phyloP scores from a whole-genome alignment of 2,113 vertebrate genomes.

The Brachyistius frenatus region DNA sequence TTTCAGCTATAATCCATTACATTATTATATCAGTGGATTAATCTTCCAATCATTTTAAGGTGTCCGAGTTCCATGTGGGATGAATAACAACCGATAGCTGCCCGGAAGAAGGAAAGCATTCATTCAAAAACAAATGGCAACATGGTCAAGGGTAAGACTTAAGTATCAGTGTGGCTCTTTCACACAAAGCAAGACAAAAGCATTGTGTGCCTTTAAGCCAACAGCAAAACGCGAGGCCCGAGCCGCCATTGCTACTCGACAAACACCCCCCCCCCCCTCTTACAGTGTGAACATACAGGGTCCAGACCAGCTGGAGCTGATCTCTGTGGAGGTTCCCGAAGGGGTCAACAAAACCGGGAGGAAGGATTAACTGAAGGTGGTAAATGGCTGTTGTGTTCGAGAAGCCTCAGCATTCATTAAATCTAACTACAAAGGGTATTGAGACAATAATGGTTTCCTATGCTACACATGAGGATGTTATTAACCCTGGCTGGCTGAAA shows the following conservation, averaged over 20 bases:
- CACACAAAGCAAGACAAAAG: background rate
- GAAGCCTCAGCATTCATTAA: conserved; percentile 25
- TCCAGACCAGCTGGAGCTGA: conserved; percentile 69
- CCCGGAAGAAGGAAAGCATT: background rate
- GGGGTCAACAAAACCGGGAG: conserved; percentile 51
- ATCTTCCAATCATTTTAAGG: background rate
- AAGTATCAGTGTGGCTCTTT: background rate
- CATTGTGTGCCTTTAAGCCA: background rate
- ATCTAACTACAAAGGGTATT: conserved; percentile 12
- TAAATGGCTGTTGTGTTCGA: conserved; percentile 30
- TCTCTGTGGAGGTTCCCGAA: conserved; percentile 33
- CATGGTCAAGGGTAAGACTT: background rate
- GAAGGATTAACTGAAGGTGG: conserved; percentile 50
- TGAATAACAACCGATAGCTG: background rate
- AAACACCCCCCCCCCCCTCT: conserved; percentile 58
- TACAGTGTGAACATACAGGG: conserved; percentile 70
- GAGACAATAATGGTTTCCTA: conserved; percentile 28
- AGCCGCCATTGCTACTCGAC: conserved; percentile 24
- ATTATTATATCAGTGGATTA: no score
- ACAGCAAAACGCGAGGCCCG: background rate
- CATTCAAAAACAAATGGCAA: background rate
- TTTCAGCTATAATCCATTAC: no score
- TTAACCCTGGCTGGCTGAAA: background rate
- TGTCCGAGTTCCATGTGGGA: no score
- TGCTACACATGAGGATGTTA: background rate